These are phyloP conservation scores for Hydropotes inermis DNA, from an alignment of 2,113 vertebrate species.

Conservation along the genomic window DNA sequence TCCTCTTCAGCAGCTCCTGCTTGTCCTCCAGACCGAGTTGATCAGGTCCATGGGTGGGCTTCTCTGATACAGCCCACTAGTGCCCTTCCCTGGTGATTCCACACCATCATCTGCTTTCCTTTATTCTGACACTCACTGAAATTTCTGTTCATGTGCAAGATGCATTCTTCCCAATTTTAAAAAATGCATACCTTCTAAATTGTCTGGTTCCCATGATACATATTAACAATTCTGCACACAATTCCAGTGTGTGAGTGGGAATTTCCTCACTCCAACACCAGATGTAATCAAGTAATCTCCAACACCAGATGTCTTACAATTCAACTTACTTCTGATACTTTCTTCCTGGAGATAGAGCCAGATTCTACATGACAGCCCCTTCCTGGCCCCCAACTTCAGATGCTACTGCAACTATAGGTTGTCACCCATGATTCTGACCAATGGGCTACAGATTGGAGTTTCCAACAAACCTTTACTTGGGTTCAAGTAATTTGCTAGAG, in stretches of 20 bases:
- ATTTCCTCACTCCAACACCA: background rate
- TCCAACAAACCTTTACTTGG: background rate
- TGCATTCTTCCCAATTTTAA: background rate
- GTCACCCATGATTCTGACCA: background rate
- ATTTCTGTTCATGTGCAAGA: background rate
- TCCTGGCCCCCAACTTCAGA: background rate
- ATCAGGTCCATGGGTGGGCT: too few species aligned
- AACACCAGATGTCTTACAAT: background rate
- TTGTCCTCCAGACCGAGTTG: background rate
- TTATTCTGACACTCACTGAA: background rate
- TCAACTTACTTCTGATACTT: background rate
- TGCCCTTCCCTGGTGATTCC: background rate
- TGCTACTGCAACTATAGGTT: background rate
- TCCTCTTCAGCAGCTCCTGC: background rate
- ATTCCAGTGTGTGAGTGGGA: background rate
- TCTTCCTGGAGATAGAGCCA: background rate
- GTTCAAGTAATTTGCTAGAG: background rate
- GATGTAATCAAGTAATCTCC: background rate
- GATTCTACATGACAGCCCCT: background rate
- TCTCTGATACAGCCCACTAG: fast-evolving
- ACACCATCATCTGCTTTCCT: background rate
- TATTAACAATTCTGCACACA: background rate
- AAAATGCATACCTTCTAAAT: background rate
- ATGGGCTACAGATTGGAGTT: background rate
- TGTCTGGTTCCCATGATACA: background rate